Base-by-base conservation (phyloP, 2,888 invertebrate species). In the Dione juno region DNA sequence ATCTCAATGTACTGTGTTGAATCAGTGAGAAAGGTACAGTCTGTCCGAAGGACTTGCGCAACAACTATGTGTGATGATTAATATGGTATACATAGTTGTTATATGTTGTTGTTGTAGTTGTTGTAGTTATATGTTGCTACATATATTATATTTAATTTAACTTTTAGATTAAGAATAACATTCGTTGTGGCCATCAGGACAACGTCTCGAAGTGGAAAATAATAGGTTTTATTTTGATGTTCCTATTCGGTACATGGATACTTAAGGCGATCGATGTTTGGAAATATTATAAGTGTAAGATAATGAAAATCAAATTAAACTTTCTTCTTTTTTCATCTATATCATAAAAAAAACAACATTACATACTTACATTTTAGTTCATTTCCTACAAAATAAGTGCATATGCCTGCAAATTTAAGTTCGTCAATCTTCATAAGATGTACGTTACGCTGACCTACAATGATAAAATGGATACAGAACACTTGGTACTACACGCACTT, bases 21-120 rank as follows among this genome's bases (percentile, higher is more conserved):
- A 40, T 5, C 57, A 11, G 37, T 57, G 37, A 57, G 16, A 57
- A 57, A 57, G 37, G 57, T 57, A 54, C n/a, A 9, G 16, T 57
- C 54, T 11, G n/a, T 13, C 5, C 35, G n/a, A 37, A 54, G 14
- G n/a, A 45, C n/a, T n/a, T 1, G 1, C 45, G n/a, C n/a, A n/a
- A 45, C n/a, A n/a, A n/a, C 14, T 48, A 48, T 16, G 16, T 16
- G 6, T 8, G 8, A 16, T 48, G 8, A 41, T n/a, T n/a, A n/a
- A n/a, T n/a, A n/a, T n/a, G n/a, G n/a, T n/a, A n/a, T n/a, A n/a
- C n/a, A n/a, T n/a, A n/a, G n/a, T n/a, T n/a, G n/a, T n/a, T n/a
- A n/a, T n/a, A n/a, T n/a, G n/a, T n/a, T n/a, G n/a, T n/a, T n/a
- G n/a, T n/a, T n/a, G n/a, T n/a, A n/a, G n/a, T n/a, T n/a, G n/a